Conservation (phyloP, 2,113 vertebrate species). For the Mesocricetus auratus region DNA sequence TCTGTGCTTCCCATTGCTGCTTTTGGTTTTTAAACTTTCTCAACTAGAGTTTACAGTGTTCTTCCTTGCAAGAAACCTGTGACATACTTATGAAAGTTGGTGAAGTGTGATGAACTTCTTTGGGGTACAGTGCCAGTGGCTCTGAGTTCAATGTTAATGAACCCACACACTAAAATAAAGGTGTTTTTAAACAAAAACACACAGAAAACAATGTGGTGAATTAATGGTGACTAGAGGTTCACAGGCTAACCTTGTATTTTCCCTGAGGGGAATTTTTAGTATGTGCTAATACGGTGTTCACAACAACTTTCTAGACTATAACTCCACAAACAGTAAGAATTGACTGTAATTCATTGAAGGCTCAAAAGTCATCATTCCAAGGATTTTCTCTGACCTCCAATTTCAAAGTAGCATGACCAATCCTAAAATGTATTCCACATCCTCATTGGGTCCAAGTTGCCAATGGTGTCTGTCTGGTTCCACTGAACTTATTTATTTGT, state of each 20-base stretch:
- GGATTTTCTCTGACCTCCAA: background rate
- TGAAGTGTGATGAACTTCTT: background rate
- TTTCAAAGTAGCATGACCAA: background rate
- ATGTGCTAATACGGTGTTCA: background rate
- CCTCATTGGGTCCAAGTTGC: background rate
- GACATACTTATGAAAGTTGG: background rate
- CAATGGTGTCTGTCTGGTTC: background rate
- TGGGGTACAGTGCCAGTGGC: background rate
- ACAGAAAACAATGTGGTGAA: background rate
- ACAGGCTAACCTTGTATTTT: background rate
- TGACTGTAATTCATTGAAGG: background rate
- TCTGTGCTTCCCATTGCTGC: background rate
- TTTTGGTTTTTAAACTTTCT: background rate
- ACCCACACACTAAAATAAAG: background rate
- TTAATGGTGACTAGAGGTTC: background rate
- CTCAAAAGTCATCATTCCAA: background rate
- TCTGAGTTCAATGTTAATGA: background rate
- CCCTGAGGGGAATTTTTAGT: background rate
- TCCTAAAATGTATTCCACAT: background rate
- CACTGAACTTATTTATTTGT: background rate
- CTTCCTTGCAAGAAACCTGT: background rate
- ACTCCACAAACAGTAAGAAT: constrained; percentile 12
- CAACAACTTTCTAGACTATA: background rate
- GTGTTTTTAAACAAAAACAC: constrained; percentile 9
- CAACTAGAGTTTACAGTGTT: background rate